Percentiles rank a stretch among this genome's conserved stretches.
Evolutionary conservation across 2,888 invertebrate species (phyloP).

Genomic region (Erpobdella octoculata): DNA sequence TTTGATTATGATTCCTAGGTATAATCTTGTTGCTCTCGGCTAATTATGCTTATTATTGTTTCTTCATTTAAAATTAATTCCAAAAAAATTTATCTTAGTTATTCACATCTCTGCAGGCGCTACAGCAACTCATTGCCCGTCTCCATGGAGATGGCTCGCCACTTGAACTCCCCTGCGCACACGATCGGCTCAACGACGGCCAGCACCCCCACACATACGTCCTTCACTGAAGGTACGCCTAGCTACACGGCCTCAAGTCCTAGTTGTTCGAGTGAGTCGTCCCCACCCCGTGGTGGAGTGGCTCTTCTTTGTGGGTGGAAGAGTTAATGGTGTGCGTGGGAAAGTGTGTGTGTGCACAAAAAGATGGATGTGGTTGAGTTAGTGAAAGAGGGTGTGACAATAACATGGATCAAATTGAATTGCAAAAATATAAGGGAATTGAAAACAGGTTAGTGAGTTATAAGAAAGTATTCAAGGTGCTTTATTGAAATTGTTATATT

Average conservation of each 20-base stretch:
- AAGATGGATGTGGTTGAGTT: conserved; percentile 35
- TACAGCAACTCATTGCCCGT: conserved; percentile 17
- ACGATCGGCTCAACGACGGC: conserved; percentile 47
- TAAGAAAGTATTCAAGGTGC: not conserved
- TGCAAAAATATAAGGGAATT: not conserved
- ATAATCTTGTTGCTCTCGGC: not conserved
- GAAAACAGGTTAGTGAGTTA: not conserved
- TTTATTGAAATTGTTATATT: no score
- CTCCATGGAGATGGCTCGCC: not conserved
- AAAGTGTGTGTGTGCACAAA: conserved; percentile 36
- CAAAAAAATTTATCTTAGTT: not conserved
- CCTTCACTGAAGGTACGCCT: conserved; percentile 71
- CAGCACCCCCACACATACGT: conserved; percentile 89
- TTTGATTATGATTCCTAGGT: not conserved
- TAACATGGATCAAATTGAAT: not conserved
- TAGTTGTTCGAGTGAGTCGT: conserved; percentile 49
- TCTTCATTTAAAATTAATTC: not conserved
- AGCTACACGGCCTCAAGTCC: conserved; percentile 94
- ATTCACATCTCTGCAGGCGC: conserved; percentile 3
- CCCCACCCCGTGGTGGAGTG: conserved; percentile 21
- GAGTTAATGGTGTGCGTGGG: conserved; percentile 35
- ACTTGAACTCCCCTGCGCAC: conserved; percentile 5
- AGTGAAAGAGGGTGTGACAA: conserved; percentile 17
- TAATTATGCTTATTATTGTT: not conserved
- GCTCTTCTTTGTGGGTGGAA: conserved; percentile 33